Evolutionary conservation across 2,888 invertebrate genomes (phyloP).

Genomic region (Monopis laevigella): DNA sequence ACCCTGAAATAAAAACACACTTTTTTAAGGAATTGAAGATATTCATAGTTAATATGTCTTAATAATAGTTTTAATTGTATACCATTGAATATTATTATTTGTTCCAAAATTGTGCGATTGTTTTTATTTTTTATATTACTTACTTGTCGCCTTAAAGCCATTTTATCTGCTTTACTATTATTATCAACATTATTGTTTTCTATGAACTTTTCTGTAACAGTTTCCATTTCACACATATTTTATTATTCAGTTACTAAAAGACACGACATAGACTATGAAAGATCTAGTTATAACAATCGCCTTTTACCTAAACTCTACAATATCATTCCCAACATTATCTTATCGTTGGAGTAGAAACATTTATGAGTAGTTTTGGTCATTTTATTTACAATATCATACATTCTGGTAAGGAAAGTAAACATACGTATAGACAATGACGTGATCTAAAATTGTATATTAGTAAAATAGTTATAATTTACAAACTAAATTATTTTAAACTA

Average conservation of each 20-base stretch:
- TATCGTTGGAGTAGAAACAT: conserved; percentile 6
- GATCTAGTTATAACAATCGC: too few species aligned
- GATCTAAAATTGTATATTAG: too few species aligned
- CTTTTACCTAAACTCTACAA: neutral
- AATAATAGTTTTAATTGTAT: too few species aligned
- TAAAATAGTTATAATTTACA: too few species aligned
- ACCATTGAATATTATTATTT: neutral
- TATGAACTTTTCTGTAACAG: conserved; percentile 41
- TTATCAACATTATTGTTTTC: conserved; percentile 29
- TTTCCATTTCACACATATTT: neutral
- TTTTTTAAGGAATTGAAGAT: too few species aligned
- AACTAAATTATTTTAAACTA: too few species aligned
- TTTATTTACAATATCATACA: conserved; percentile 7
- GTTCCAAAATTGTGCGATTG: neutral
- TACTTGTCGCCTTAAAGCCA: conserved; percentile 49
- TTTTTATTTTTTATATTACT: conserved; percentile 18
- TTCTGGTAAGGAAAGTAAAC: too few species aligned
- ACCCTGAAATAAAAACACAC: conserved; percentile 43
- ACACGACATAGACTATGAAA: too few species aligned
- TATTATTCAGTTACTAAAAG: too few species aligned
- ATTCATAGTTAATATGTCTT: too few species aligned
- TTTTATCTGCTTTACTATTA: conserved; percentile 29
- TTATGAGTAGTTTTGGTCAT: conserved; percentile 7
- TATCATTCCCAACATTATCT: conserved; percentile 6
- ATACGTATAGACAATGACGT: too few species aligned